Evolutionary conservation across 2,797 vertebrate species (phyloP), one percentile per base, ranked within the genome.

Genomic region (Phoeniculus purpureus): DNA sequence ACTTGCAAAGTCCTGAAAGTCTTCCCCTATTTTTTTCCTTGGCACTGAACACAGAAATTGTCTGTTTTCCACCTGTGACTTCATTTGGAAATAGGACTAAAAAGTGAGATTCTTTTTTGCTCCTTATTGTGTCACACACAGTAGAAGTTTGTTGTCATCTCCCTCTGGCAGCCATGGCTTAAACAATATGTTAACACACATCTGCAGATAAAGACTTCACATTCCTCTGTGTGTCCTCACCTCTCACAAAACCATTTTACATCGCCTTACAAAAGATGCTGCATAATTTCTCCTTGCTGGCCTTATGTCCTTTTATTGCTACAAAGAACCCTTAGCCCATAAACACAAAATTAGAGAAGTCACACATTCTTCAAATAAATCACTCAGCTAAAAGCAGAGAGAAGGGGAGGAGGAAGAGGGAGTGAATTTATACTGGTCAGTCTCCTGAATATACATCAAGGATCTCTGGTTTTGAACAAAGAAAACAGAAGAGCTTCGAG

Each of bases 201-300:
- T 83, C 60, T 92, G 74, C 73, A 92, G 91, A 92, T 93, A 82
- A 96, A 88, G 83, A 43, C 51, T 93, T 58, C 21, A 50, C 78
- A 54, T 78, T 91, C 81, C 89, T 91, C 81, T 72, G 83, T 95
- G 54, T 50, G 48, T 31, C 64, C n/a, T 84, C 12, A 50, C 25
- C 72, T 71, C 54, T 82, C 67, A 94, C 90, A 80, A 96, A 92
- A 86, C 68, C 79, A 95, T 95, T 96, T 77, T 96, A 90, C 81
- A 58, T 79, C 50, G 94, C 87, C 61, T 94, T 82, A 65, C 45
- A 94, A 80, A 9, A 51, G 54, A 59, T 56, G 32, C 74, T 83
- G 32, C 48, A 45, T 86, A 86, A 81, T 62, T 94, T 58, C 74
- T 87, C 50, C 60, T 93, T 73, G 34, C 34, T 78, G 60, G n/a